Evolutionary conservation across 2,113 vertebrate genomes (phyloP).

Genomic region (Polypterus senegalus): DNA sequence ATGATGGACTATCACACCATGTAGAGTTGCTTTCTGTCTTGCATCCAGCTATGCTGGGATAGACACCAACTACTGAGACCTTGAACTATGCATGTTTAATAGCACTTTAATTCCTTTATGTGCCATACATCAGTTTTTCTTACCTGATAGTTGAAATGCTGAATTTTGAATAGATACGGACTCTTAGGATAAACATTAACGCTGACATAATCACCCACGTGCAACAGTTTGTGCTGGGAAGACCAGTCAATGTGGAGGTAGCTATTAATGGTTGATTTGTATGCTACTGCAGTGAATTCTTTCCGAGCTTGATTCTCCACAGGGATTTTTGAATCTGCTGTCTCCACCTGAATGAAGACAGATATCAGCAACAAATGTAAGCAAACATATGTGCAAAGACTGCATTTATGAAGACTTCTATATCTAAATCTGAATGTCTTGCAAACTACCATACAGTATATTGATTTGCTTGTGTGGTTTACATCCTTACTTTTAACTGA

Average conservation of each 20-base stretch:
- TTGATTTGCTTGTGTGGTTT: no score
- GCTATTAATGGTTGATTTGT: constrained; percentile 63
- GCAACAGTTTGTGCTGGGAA: constrained; percentile 31
- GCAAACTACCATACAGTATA: no score
- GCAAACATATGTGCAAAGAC: neutral
- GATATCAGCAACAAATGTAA: neutral
- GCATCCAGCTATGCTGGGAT: no score
- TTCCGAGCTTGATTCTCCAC: constrained; percentile 52
- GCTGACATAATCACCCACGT: constrained; percentile 42
- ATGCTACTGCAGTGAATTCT: constrained; percentile 48
- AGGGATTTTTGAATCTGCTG: constrained; percentile 43
- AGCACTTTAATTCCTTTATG: no score
- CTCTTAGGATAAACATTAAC: constrained; percentile 54
- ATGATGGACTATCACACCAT: no score
- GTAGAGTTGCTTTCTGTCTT: no score
- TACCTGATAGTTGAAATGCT: constrained; percentile 76
- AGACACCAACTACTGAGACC: no score
- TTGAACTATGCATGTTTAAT: no score
- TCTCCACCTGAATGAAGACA: constrained; percentile 53
- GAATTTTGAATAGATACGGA: constrained; percentile 49
- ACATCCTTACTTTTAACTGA: constrained; percentile 50
- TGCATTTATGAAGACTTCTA: no score
- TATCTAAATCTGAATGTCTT: no score
- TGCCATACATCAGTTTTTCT: neutral
- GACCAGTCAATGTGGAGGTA: constrained; percentile 77